Evolutionary conservation across 2,888 invertebrate genomes (phyloP), one percentile per base, ranked within the genome.

Genomic region (Epinotia brunnichana): DNA sequence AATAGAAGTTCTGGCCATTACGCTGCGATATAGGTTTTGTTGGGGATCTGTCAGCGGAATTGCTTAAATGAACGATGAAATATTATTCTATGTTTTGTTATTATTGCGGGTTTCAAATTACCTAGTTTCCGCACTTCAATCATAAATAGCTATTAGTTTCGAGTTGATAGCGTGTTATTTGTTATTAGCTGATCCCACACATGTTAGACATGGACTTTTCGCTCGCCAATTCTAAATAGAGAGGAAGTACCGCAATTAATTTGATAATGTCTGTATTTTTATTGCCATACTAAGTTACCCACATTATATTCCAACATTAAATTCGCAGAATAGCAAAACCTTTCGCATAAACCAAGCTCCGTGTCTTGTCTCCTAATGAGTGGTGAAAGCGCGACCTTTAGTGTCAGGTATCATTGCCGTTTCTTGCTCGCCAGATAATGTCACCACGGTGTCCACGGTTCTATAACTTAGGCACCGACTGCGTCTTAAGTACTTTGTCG

Each of bases 351-450:
- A 9, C 41, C 21, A 10, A 51, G 29, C 51, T 35, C 29, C 62
- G 17, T 54, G 51, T 17, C 29, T 69, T 41, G 51, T 24, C 17
- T 61, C 39, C 51, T 61, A 54, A 54, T 69, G 13, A 21, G 41
- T 15, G 24, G 53, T 21, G 61, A 53, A 69, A 69, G 53, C 48
- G 21, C 61, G 69, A 69, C 69, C 69, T 51, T 53, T 69, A 39
- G 29, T 59, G 68, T 69, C 53, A 39, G 35, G 35, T 51, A 39
- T n/a, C 59, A 35, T 57, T 35, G 44, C 21, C 13, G n/a, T 24
- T 66, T 39, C 24, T 41, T 41, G 66, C 44, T 66, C 39, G 41
- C n/a, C 17, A 48, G 57, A 48, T 48, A 67, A 15, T 53, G 60
- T 60, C 59, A 48, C 59, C 17, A 19, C 5, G 15, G 53, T 48